Evolutionary conservation across 2,113 vertebrate genomes (phyloP), one percentile per base, ranked within the genome.

Genomic region (Cyphomyrus plagiostoma): DNA sequence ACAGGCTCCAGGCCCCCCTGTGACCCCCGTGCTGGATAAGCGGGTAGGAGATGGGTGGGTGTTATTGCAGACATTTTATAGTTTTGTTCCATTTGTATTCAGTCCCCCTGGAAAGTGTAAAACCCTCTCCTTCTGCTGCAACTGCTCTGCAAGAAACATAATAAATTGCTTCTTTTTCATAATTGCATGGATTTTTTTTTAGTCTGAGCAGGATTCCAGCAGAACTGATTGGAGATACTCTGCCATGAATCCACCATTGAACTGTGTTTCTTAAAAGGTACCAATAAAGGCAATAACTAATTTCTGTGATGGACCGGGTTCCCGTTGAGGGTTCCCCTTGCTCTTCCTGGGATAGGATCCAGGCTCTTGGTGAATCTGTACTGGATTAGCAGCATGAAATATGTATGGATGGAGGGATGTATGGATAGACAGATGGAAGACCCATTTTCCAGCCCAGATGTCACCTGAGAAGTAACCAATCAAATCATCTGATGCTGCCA

Each of bases 151-250:
- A 10, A 49, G 9, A 48, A 49, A 48, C 3, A 3, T 23, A 85
- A 85, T 49, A 85, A 85, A 85, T 49, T 85, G 82, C 82, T 85
- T 13, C 82, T n/a, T 49, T 49, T 85, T 85, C 46, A 85, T 49
- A 48, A 85, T 10, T 84, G n/a, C 66, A 35, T 84, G 23, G 42
- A 49, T 2, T 13, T 2, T 49, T 35, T 85, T 26, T 85, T 85
- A 39, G 9, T 35, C 3, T 30, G 70, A 77, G 15, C 30, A 35
- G 15, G 30, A 39, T 35, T 5, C 70, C 70, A 35, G 26, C 26
- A 77, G n/a, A 70, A 70, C 2, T 4, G 26, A 70, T 26, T 30
- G 26, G 66, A 70, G 70, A 39, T 3, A 26, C 23, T 2, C n/a
- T n/a, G n/a, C n/a, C 26, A 23, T 26, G 30, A 77, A 17, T 39